phyloP scores from a whole-genome alignment of 2,113 vertebrate species.

The Nycticebus coucang region DNA sequence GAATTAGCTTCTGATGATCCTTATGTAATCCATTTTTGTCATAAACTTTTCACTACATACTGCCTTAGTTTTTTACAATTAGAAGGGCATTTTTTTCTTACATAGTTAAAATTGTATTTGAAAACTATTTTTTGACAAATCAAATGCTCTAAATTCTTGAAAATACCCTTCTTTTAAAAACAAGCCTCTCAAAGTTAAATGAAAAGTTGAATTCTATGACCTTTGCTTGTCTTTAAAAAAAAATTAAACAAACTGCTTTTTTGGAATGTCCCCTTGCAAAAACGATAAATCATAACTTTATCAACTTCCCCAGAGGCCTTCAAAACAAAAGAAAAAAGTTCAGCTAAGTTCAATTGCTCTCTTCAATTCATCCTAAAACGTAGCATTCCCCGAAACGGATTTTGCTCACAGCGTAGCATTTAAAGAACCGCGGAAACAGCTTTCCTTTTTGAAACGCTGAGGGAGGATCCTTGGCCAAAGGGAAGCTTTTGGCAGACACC shows the following conservation, averaged over 20 bases:
- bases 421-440: rapidly evolving
- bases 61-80: not conserved
- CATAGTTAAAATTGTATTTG: not conserved
- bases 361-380: not conserved
- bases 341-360: not conserved
- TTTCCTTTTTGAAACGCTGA: not conserved
- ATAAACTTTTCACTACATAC: not conserved
- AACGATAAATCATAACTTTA: constrained; percentile 58
- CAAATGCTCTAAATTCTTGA: not conserved
- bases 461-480: too few relatives aligned
- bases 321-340: constrained; percentile 39
- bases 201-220: constrained; percentile 2
- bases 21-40: not conserved
- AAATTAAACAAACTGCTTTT: constrained; percentile 14
- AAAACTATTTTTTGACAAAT: not conserved
- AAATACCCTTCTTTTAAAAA: not conserved
- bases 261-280: constrained; percentile 54
- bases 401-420: not conserved
- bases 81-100: not conserved
- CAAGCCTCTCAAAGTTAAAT: not conserved
- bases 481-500: not conserved
- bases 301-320: constrained; percentile 57
- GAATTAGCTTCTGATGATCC: not conserved
- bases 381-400: rapidly evolving
- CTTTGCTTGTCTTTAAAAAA: constrained; percentile 44